Evolutionary conservation across 2,113 vertebrate species (phyloP), one percentile per base, ranked within the genome.

Genomic region (Nicator chloris): DNA sequence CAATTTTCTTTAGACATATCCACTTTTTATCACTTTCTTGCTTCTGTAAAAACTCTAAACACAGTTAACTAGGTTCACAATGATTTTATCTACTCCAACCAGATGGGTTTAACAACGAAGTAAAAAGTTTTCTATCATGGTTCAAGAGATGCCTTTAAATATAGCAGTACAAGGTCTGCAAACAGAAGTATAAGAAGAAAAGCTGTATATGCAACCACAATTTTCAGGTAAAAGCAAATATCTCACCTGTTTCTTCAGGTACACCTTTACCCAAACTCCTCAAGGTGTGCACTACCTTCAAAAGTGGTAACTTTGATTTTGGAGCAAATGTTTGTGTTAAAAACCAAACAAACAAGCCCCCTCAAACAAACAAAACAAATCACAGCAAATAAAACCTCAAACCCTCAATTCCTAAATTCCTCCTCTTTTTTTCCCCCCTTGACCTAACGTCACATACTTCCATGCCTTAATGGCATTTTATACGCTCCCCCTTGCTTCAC

Each of bases 271-370:
- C 18, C 17, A 8, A 68, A 77, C 53, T 65, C n/a, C 40, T 83
- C 24, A 51, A 83, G 16, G 24, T 30, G 23, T 4, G 5, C 14
- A 24, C 20, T 77, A 69, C n/a, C 40, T 69, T 77, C n/a, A 75
- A 82, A 70, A 90, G 33, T 2, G 3, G 23, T 33, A 73, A 54
- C 20, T 78, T 27, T 40, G 8, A 24, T 79, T 79, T 64, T 19
- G 54, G 1, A 11, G 20, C 16, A 80, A 71, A 91, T 47, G 24
- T 16, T 80, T 0, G 0, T 13, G 6, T 15, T 21, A 42, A 73
- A 78, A 79, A 1, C 0, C 1, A 51, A 49, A 0, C 51, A 66
- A 37, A 31, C 31, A 51, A 42, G 24, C 15, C 15, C 20, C 5
- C 7, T 4, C 24, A 11, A 33, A 19, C 18, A 86, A 4, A 0